Evolutionary conservation across 2,113 vertebrate genomes (phyloP).

Genomic region (chimpanzee (Pan troglodytes)): NHGRI_mPanTro3-v2.1_pri NC_072402.2:1753001-1753500

Average conservation of each 20-base stretch:
- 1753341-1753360: too few relatives aligned
- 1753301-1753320: neutral
- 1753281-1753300: neutral
- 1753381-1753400: neutral
- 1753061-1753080: too few relatives aligned
- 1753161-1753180: neutral
- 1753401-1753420: neutral
- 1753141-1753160: neutral
- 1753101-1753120: too few relatives aligned
- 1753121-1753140: too few relatives aligned
- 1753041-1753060: too few relatives aligned
- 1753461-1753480: too few relatives aligned
- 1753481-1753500: neutral
- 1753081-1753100: neutral
- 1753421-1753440: accelerated
- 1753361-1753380: neutral
- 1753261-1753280: neutral
- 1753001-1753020: too few relatives aligned
- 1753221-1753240: too few relatives aligned
- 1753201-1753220: too few relatives aligned
- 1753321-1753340: neutral
- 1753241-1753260: neutral
- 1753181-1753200: neutral
- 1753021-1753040: neutral
- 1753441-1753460: neutral